A percentile compares a stretch with the other conserved stretches of the same genome.
These are phyloP conservation scores for Papilio protenor DNA, from an alignment of 2,888 invertebrate species.

Conservation along the genomic window DNA sequence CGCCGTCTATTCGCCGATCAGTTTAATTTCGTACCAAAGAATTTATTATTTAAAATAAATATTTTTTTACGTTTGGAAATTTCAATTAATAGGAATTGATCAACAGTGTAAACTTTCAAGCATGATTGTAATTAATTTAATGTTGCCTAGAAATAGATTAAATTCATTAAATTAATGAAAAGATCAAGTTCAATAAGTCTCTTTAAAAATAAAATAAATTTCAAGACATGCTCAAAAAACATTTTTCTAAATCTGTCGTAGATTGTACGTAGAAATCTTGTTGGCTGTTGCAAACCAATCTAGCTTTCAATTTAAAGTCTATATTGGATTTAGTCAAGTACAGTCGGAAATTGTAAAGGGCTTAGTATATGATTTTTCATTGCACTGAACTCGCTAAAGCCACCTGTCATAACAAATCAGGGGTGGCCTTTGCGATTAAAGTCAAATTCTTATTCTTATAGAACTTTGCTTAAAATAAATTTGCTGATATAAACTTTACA, in stretches of 20 bases:
- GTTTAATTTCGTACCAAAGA: no score
- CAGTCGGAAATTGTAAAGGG: slow-evolving; percentile 1
- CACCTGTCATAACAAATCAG: no score
- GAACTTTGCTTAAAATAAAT: background rate
- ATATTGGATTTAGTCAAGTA: background rate
- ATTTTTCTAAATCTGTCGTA: background rate
- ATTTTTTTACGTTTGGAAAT: no score
- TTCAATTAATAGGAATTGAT: no score
- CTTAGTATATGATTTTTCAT: background rate
- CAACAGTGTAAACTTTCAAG: no score
- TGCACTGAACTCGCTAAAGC: background rate
- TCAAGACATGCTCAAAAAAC: background rate
- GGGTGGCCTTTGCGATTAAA: background rate
- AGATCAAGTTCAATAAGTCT: no score
- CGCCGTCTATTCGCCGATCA: no score
- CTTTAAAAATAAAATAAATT: background rate
- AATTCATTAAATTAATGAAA: no score
- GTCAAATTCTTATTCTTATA: background rate
- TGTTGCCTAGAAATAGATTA: no score
- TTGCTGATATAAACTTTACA: background rate
- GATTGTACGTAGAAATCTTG: background rate
- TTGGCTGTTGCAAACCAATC: background rate
- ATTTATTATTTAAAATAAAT: no score
- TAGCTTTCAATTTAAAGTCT: background rate
- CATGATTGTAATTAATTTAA: no score